Conservation (phyloP, 2,113 vertebrate species). For the Columbina picui region DNA sequence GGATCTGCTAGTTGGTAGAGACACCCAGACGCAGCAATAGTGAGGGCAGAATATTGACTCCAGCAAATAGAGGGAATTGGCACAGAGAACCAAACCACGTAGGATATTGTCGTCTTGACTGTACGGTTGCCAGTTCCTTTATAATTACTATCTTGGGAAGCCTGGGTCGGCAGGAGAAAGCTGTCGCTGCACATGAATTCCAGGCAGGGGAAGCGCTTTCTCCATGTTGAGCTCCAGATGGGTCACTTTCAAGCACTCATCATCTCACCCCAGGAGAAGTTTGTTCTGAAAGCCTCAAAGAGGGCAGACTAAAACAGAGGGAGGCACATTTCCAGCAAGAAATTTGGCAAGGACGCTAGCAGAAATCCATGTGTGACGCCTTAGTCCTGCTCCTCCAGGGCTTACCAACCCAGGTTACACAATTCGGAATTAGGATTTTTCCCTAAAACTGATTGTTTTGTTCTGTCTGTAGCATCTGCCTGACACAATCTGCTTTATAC, state of each 20-base stretch:
- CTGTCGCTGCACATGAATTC: neutral
- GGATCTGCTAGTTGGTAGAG: conserved; percentile 22
- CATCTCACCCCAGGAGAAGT: neutral
- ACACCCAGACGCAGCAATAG: neutral
- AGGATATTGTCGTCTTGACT: neutral
- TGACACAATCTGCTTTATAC: neutral
- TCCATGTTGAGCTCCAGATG: neutral
- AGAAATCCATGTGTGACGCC: neutral
- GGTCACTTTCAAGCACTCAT: neutral
- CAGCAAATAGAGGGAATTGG: neutral
- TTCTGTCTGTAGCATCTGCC: neutral
- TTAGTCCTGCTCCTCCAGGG: neutral
- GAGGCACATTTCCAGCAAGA: neutral
- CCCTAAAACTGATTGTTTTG: neutral
- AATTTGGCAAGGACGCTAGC: neutral
- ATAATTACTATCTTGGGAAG: conserved; percentile 7
- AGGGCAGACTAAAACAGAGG: neutral
- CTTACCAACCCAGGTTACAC: neutral
- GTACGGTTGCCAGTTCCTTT: conserved; percentile 1
- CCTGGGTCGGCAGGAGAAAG: conserved; percentile 4
- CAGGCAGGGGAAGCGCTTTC: neutral
- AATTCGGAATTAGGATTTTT: neutral
- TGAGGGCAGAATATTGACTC: neutral
- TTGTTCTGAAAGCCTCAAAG: neutral
- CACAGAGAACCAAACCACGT: neutral